Base-by-base conservation (phyloP, 2,113 vertebrate species). In the Tamias sibiricus region DNA sequence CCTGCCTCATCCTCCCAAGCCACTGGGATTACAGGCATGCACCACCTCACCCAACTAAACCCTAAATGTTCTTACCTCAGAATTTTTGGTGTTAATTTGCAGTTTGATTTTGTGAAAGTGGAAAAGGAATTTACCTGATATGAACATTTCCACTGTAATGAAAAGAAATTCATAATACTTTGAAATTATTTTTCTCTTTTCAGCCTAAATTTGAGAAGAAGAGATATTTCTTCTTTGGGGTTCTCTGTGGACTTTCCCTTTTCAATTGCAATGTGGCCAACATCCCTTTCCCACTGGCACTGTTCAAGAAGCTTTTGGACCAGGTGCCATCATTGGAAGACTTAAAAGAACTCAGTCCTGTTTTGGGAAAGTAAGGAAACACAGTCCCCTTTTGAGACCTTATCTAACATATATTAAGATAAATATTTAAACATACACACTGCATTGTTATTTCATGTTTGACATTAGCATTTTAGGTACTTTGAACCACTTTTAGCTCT, bases 301-400 rank as follows among this genome's bases (percentile, higher is more conserved):
- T 99, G 35, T 99, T 99, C 98, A 99, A 99, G 98, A 99, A 99
- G 95, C 98, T 99, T 89, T 98, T 99, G 91, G 98, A 99, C 0
- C 98, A 99, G 57, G 90, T 95, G 1, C 99, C 99, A 7, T 98
- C 98, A 40, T 97, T 99, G 87, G 99, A 99, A 76, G 99, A 99
- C 98, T 98, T 99, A 90, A 99, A 99, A 98, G 99, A 99, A 98
- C 99, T 99, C 19, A 99, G 99, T 0, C 99, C 99, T 89, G 99
- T 99, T 0, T 99, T 99, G 98, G 99, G 99, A 99, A 99, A 99
- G 99, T 99, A 98, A 97, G 96, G 96, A 64, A 80, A 52, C 12
- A 7, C 85, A 64, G 9, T 80, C 66, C 7, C 24, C 71, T 90
- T 83, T 54, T 52, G 47, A 87, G 42, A 42, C 6, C 40, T 24